Evolutionary conservation across 2,113 vertebrate genomes (phyloP).

Genomic region (Rhinogobius similis): DNA sequence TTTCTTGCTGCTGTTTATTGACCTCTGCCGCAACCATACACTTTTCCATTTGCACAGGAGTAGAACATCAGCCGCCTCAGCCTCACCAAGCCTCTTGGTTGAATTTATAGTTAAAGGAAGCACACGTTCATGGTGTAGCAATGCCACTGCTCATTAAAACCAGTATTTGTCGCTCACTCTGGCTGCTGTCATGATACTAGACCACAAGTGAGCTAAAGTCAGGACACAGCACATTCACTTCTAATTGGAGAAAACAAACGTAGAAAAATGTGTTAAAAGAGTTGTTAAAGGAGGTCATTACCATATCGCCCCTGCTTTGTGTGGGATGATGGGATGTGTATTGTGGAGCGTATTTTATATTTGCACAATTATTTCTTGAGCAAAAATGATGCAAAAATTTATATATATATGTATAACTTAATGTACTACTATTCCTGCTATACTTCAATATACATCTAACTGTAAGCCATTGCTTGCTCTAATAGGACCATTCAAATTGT

Average conservation of each 20-base stretch:
- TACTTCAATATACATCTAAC: too few species aligned
- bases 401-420: neutral
- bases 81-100: neutral
- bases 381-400: neutral
- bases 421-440: too few species aligned
- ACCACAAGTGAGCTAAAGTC: neutral
- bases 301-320: neutral
- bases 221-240: constrained; percentile 3
- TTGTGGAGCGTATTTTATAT: neutral
- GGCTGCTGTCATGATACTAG: neutral
- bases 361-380: neutral
- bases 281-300: constrained; percentile 24
- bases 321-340: neutral
- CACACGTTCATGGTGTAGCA: neutral
- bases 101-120: too few species aligned
- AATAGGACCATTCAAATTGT: too few species aligned
- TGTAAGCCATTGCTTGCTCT: too few species aligned
- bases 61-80: neutral
- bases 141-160: neutral
- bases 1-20: too few species aligned
- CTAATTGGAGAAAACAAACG: constrained; percentile 11
- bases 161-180: constrained; percentile 4
- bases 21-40: neutral
- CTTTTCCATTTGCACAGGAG: neutral
- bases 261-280: too few species aligned